These are phyloP conservation scores for Calameuta pallipes DNA, from an alignment of 2,888 invertebrate species.

Conservation along the genomic window DNA sequence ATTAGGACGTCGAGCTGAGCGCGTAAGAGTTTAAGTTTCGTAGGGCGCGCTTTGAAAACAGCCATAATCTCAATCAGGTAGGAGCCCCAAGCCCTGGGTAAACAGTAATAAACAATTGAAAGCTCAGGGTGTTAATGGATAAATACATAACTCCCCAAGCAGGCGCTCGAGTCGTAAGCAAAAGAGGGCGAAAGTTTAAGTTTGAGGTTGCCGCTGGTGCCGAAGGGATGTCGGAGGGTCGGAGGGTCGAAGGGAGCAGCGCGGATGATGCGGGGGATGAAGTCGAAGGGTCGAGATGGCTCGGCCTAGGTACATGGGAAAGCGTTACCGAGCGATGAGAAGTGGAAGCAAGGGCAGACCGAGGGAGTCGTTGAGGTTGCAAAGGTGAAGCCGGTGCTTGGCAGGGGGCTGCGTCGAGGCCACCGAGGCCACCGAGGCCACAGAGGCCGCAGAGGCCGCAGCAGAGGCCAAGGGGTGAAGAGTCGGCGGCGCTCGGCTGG, in stretches of 20 bases:
- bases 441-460: not conserved
- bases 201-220: conserved; percentile 26
- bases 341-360: conserved; percentile 1
- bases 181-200: conserved; percentile 46
- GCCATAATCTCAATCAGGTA: conserved; percentile 21
- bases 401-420: conserved; percentile 3
- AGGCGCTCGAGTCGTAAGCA: conserved; percentile 12
- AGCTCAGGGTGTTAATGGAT: conserved; percentile 43
- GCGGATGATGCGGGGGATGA: not conserved
- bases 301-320: too few relatives aligned
- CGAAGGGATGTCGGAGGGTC: not conserved
- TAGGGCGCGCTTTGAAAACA: conserved; percentile 15
- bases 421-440: not conserved
- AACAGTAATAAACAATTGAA: conserved; percentile 24
- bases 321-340: too few relatives aligned
- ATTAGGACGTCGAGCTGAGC: too few relatives aligned
- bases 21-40: not conserved
- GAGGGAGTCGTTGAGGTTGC: conserved; percentile 1
- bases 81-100: not conserved
- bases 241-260: conserved; percentile 6
- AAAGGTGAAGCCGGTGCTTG: conserved; percentile 9
- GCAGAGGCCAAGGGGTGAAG: not conserved
- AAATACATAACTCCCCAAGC: conserved; percentile 37
- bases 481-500: not conserved
- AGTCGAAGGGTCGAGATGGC: too few relatives aligned